These are phyloP conservation scores for Diploptera punctata DNA, from an alignment of 2,888 invertebrate genomes.

Conservation along the genomic window DNA sequence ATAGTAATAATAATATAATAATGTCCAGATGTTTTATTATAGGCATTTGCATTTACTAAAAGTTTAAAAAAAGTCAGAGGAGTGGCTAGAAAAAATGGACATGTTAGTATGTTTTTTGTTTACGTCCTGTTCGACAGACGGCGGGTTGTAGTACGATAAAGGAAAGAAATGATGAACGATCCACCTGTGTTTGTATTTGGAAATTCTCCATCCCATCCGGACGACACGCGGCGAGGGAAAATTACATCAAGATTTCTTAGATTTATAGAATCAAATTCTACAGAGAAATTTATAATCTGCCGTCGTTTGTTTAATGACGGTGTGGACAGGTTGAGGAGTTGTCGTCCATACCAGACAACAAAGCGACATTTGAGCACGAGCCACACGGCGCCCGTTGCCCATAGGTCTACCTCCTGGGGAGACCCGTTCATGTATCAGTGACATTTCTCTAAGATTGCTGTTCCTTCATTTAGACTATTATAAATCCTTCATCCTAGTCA, in stretches of 20 bases:
- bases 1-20: too few species aligned
- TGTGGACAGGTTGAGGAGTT: constrained; percentile 5
- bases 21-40: neutral
- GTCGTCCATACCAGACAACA: neutral
- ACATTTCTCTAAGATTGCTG: too few species aligned
- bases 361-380: constrained; percentile 17
- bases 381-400: neutral
- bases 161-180: constrained; percentile 7
- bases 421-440: too few species aligned
- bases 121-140: neutral
- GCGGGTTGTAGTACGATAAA: neutral
- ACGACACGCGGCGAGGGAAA: constrained; percentile 9
- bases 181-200: neutral
- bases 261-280: neutral
- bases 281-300: constrained; percentile 1
- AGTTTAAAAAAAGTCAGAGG: too few species aligned
- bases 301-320: neutral
- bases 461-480: too few species aligned
- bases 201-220: neutral
- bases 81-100: neutral
- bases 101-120: too few species aligned
- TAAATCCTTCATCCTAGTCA: too few species aligned
- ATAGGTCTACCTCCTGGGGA: neutral
- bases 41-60: neutral
- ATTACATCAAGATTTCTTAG: neutral